These are phyloP conservation scores for Pardosa pseudoannulata DNA, from an alignment of 2,888 invertebrate species.

Conservation along the genomic window DNA sequence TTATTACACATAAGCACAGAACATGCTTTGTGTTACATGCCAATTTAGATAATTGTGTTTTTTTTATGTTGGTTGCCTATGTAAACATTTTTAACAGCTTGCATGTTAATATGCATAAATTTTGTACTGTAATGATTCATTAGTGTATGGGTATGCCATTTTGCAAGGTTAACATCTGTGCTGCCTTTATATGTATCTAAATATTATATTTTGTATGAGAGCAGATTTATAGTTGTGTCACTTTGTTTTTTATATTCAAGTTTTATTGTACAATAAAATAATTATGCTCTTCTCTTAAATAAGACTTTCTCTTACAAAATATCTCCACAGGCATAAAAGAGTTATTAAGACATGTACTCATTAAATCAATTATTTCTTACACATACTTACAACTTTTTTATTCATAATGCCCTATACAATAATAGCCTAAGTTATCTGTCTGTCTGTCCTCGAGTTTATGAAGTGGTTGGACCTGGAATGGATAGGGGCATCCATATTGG, in stretches of 20 bases:
- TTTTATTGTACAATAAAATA: slow-evolving; percentile 53
- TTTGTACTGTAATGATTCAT: slow-evolving; percentile 19
- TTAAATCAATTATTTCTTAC: no score
- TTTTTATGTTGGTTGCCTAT: background rate
- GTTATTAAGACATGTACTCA: no score
- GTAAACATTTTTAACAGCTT: background rate
- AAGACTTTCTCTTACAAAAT: background rate
- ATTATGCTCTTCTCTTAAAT: slow-evolving; percentile 11
- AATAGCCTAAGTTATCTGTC: no score
- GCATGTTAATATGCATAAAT: slow-evolving; percentile 7
- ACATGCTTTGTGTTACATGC: slow-evolving; percentile 2
- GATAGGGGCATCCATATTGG: no score
- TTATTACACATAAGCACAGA: background rate
- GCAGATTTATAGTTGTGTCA: slow-evolving; percentile 59
- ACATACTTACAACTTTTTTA: no score
- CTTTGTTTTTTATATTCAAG: slow-evolving; percentile 61
- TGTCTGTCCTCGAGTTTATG: no score
- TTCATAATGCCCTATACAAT: no score
- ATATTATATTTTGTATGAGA: slow-evolving; percentile 65
- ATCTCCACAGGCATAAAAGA: no score
- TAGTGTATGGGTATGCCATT: slow-evolving; percentile 43
- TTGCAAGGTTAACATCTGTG: background rate
- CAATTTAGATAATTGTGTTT: background rate
- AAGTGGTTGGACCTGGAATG: no score
- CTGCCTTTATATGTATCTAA: slow-evolving; percentile 27